phyloP scores from a whole-genome alignment of 2,113 vertebrate genomes.

The Spea multiplicata region DNA sequence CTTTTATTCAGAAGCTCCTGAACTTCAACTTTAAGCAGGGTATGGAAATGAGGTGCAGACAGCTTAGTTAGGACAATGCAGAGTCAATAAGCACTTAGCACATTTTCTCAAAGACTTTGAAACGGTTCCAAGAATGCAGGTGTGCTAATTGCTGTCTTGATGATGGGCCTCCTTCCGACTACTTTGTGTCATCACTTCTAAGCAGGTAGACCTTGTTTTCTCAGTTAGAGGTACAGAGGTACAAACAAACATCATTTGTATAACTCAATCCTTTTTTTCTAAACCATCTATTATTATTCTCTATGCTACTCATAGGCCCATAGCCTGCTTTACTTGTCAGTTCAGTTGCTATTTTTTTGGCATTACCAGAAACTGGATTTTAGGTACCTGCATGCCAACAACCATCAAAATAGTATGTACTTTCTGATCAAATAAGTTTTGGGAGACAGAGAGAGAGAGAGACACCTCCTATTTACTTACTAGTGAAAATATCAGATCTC shows the following conservation, averaged over 20 bases:
- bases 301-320: neutral
- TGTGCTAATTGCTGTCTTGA: constrained; percentile 30
- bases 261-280: neutral
- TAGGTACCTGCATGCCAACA: neutral
- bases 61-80: constrained; percentile 24
- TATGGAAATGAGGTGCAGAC: constrained; percentile 44
- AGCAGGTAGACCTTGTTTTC: constrained; percentile 32
- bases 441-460: no score
- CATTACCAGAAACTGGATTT: neutral
- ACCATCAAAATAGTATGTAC: neutral
- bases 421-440: no score
- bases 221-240: constrained; percentile 8
- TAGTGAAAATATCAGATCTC: no score
- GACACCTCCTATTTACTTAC: no score
- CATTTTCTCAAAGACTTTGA: constrained; percentile 24
- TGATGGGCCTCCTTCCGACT: constrained; percentile 20
- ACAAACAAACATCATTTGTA: neutral
- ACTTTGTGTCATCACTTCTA: constrained; percentile 38
- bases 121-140: constrained; percentile 42
- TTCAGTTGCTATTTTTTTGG: constrained; percentile 9
- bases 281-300: constrained; percentile 3
- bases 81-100: constrained; percentile 28
- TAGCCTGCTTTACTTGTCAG: constrained; percentile 35
- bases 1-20: constrained; percentile 19
- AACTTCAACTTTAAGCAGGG: constrained; percentile 15